Conservation (phyloP, 2,888 invertebrate species). For the Lithophane leautieri region DNA sequence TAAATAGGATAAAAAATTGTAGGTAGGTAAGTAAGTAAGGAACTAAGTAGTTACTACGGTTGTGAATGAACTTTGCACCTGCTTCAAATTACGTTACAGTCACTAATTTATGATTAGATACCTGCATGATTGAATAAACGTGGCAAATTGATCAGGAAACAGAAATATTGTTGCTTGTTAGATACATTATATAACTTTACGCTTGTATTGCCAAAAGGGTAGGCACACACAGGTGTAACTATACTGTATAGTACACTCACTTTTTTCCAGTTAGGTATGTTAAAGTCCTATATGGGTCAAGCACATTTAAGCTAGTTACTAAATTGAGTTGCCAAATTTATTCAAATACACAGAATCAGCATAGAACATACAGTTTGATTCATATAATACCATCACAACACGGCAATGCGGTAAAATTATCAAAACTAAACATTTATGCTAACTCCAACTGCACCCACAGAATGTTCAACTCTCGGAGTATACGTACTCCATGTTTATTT, state of each 20-base stretch:
- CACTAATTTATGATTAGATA: constrained; percentile 9
- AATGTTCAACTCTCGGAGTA: not conserved
- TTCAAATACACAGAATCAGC: not conserved
- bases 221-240: not conserved
- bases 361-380: not conserved
- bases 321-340: constrained; percentile 2
- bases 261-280: not conserved
- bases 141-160: constrained; percentile 3
- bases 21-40: not conserved
- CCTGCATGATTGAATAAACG: constrained; percentile 18
- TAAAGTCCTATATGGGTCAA: not conserved
- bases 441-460: constrained; percentile 10
- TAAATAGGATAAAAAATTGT: too few species aligned
- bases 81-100: not conserved
- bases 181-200: not conserved
- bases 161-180: not conserved
- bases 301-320: not conserved
- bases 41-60: not conserved
- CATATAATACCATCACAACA: not conserved
- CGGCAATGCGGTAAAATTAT: not conserved
- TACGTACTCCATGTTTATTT: not conserved
- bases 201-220: not conserved
- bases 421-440: constrained; percentile 3
- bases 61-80: constrained; percentile 18
- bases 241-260: not conserved